phyloP scores from a whole-genome alignment of 2,113 vertebrate genomes.

The Picathartes gymnocephalus region DNA sequence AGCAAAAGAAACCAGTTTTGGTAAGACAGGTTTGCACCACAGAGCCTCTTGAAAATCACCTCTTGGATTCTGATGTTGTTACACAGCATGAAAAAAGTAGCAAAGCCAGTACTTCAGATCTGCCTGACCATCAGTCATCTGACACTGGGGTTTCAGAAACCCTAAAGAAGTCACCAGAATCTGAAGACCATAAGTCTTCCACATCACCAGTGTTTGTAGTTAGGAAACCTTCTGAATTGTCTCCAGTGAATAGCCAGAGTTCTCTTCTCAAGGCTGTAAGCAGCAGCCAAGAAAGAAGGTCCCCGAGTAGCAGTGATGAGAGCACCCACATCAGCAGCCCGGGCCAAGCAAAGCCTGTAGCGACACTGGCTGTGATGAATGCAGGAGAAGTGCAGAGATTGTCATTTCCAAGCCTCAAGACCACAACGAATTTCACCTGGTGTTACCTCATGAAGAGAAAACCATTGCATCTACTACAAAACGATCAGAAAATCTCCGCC shows the following conservation, averaged over 20 bases:
- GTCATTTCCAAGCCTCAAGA: constrained; percentile 93
- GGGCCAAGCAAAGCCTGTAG: constrained; percentile 72
- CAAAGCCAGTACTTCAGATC: constrained; percentile 25
- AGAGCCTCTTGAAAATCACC: constrained; percentile 84
- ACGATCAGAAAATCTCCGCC: constrained; percentile 87
- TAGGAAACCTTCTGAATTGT: constrained; percentile 56
- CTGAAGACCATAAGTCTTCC: constrained; percentile 66
- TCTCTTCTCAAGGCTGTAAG: constrained; percentile 70
- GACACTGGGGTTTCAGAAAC: constrained; percentile 67
- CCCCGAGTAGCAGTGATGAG: constrained; percentile 64
- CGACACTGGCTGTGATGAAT: constrained; percentile 71
- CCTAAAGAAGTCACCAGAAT: constrained; percentile 65
- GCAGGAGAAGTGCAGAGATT: constrained; percentile 77
- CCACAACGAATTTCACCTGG: constrained; percentile 91
- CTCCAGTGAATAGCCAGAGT: constrained; percentile 45
- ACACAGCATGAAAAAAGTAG: constrained; percentile 63
- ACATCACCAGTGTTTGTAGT: background rate
- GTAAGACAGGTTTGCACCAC: constrained; percentile 93
- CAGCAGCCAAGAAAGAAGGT: constrained; percentile 76
- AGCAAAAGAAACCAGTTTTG: constrained; percentile 88
- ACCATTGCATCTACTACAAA: constrained; percentile 84
- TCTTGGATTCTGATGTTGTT: constrained; percentile 74
- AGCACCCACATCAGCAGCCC: constrained; percentile 64
- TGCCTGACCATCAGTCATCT: constrained; percentile 42
- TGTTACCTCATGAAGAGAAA: constrained; percentile 92